Evolutionary conservation across 1,140 invertebrate genomes (phyloP), one percentile per base, ranked within the genome.

Genomic region (Ips nitidus): DNA sequence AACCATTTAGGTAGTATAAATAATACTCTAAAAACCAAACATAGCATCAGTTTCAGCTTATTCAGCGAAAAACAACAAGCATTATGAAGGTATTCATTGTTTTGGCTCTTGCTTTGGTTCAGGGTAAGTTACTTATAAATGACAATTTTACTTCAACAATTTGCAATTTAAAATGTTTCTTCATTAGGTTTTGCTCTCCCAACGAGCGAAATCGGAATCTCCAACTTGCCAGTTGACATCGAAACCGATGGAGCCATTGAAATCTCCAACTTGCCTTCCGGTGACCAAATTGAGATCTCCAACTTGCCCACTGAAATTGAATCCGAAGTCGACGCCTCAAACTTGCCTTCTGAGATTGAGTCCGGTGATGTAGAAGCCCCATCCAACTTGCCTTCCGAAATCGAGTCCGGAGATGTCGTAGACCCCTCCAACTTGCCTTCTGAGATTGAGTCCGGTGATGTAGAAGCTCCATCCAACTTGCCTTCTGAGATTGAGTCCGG

Each of bases 211-310:
- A 55, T 61, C 38, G 59, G 47, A 65, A 65, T 65, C 50, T 1
- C 2, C 8, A 65, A 52, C 50, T 40, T 52, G 36, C 62, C 62
- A 4, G 50, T 38, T 41, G 39, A 53, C 6, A 50, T 62, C 42
- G 36, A 59, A 59, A 3, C 3, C 41, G 59, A 65, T 1, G 37
- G n/a, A 3, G 50, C 5, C 22, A 40, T n/a, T 42, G 62, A 52
- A 8, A 43, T 50, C 6, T 62, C 60, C 43, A 62, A 62, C 60
- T 41, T 62, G 7, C 60, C 60, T 52, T 22, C 39, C 41, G 57
- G 7, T 1, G 36, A 40, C 38, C 5, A 40, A 40, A 62, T 47
- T 40, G 6, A 56, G 40, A 4, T 43, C n/a, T 37, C 36, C 22
- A 22, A 22, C 22, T 22, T 47, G 6, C 60, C 42, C 4, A 43